Evolutionary conservation across 2,797 vertebrate genomes (phyloP), one percentile per base, ranked within the genome.

Genomic region (Nyctibius grandis): DNA sequence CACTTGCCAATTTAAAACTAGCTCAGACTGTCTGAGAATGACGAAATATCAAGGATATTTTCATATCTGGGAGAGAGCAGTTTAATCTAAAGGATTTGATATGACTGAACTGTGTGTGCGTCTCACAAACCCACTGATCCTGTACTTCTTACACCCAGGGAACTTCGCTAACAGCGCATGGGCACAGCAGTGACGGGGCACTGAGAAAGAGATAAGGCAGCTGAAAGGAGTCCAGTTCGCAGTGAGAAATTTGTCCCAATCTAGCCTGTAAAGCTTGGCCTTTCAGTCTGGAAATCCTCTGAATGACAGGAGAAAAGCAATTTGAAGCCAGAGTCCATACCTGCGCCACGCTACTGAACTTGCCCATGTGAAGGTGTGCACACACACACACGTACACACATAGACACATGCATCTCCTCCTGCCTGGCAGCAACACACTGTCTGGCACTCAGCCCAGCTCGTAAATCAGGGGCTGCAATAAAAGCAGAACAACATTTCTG

Each of bases 401-500:
- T 44, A 8, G 20, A n/a, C 20, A 7, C 47, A 17, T 6, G 2
- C 42, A 22, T 16, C 80, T 40, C 54, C 61, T 84, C 70, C 81
- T 33, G 50, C 65, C 84, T 38, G 44, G 38, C 63, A 85, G 75
- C 69, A n/a, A 9, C 63, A 10, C 18, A 0, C 34, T 9, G 36
- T 3, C 76, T 75, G 89, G 85, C 65, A 5, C 65, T 23, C 33
- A 21, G 89, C 85, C 89, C 76, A 16, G 38, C 70, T 65, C 15
- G 1, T 82, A 53, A 74, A 92, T 53, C 81, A 44, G 72, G 48
- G 76, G 44, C 76, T 57, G 47, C 81, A 78, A 14, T 16, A 33
- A 48, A 64, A 63, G 70, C 85, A 12, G 64, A 63, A 26, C 67
- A 48, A 72, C 85, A 44, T 86, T 79, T 87, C 86, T 87, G 93